Base-by-base conservation (phyloP, 2,888 invertebrate species). In the Galerucella pusilla region DNA sequence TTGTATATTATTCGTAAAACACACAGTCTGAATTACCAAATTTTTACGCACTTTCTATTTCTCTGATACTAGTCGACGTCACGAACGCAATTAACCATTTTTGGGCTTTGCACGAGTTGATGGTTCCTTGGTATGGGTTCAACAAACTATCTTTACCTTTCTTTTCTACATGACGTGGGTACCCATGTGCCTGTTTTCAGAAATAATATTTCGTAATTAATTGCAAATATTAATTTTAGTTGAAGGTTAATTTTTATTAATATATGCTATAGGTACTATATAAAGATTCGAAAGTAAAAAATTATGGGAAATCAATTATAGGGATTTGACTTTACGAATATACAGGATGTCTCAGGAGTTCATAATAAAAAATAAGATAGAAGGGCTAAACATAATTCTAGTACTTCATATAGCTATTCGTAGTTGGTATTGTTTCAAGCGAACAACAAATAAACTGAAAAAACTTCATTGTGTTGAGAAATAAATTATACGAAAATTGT, bases 11-110 rank as follows among this genome's bases (percentile, higher is more conserved):
- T 65, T 65, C 46, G 49, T 60, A 67, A 66, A n/a, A 28, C 46
- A 64, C 42, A 65, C 63, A 35, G 49, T 63, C 77, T 79, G 77
- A 80, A 81, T 81, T 80, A 79, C 78, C 79, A 79, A 78, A 81
- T 80, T 81, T 81, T 80, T 79, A 80, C 80, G 81, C 81, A 82
- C 82, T 82, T 82, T 82, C 82, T 82, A 82, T 79, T 82, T 81
- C 80, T 76, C 77, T 77, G 69, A 54, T 46, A 70, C 35, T 72
- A 77, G 49, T 12, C 49, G 49, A 80, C 78, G 81, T 78, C 76
- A 75, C 67, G 71, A 60, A 72, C 74, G 59, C 73, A 77, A 78
- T 78, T 75, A 78, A 63, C 68, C 65, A 73, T 74, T 78, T 76
- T 68, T 64, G 20, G 74, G 68, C 64, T 73, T 64, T 65, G 35